A percentile compares a stretch with the other conserved stretches of the same genome.
phyloP scores from a whole-genome alignment of 2,113 vertebrate species.

The Pelodiscus sinensis region DNA sequence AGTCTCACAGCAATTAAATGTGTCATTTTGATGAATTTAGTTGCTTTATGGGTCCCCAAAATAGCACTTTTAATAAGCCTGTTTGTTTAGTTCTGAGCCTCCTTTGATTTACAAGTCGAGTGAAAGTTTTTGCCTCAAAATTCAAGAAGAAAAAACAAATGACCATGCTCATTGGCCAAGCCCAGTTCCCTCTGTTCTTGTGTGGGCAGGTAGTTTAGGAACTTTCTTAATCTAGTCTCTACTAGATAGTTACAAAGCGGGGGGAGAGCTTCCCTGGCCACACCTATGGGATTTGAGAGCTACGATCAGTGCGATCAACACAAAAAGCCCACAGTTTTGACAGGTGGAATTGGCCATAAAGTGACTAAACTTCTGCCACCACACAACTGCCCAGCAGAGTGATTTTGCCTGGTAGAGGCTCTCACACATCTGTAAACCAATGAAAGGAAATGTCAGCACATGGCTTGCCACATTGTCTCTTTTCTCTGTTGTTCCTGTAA shows the following conservation, averaged over 20 bases:
- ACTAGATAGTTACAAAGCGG: not conserved
- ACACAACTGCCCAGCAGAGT: not conserved
- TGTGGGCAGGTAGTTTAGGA: rapidly evolving
- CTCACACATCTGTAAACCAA: not conserved
- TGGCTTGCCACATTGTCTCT: not conserved
- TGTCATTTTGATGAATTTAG: not conserved
- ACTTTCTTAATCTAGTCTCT: not conserved
- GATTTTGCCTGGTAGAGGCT: not conserved
- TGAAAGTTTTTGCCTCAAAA: not conserved
- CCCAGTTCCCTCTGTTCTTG: not conserved
- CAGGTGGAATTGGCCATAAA: not conserved
- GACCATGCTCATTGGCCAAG: not conserved
- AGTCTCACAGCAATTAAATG: not conserved
- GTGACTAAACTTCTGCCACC: not conserved
- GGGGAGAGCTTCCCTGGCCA: not conserved
- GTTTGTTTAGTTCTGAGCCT: not conserved
- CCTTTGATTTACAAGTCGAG: not conserved
- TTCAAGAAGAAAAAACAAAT: not conserved
- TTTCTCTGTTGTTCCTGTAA: not conserved
- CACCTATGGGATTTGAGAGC: not conserved
- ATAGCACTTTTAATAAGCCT: not conserved
- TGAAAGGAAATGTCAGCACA: not conserved
- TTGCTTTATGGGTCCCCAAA: not conserved
- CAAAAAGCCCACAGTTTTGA: not conserved
- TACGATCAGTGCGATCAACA: too few species aligned